Conservation (phyloP, 2,888 invertebrate species). For the Pammene fasciana region DNA sequence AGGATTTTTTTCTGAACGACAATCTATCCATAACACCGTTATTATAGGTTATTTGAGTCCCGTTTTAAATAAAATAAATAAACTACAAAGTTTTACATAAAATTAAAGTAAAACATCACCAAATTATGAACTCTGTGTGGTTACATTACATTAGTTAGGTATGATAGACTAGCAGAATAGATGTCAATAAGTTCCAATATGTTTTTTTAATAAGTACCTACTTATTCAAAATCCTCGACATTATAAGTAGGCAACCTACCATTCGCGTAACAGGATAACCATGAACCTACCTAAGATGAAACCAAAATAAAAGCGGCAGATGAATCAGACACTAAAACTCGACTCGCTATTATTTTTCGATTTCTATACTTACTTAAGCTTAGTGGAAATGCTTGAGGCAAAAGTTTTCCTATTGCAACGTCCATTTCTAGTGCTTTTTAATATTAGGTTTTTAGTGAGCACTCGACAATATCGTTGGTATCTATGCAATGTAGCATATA, state of each 20-base stretch:
- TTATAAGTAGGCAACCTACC: too few species aligned
- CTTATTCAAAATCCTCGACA: too few species aligned
- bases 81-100: too few species aligned
- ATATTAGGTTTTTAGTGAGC: slow-evolving; percentile 14
- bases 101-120: too few species aligned
- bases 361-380: slow-evolving; percentile 16
- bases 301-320: slow-evolving; percentile 15
- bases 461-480: slow-evolving; percentile 24
- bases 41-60: too few species aligned
- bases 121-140: too few species aligned
- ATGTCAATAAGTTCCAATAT: too few species aligned
- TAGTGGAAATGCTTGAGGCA: slow-evolving; percentile 14
- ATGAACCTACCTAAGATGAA: slow-evolving; percentile 9
- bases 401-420: slow-evolving; percentile 29
- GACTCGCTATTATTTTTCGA: slow-evolving; percentile 31
- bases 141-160: too few species aligned
- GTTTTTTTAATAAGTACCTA: too few species aligned
- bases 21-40: too few species aligned
- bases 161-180: too few species aligned
- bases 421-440: slow-evolving; percentile 31
- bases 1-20: slow-evolving; percentile 28
- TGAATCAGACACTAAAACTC: slow-evolving; percentile 23
- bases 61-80: too few species aligned
- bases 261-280: background rate
- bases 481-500: slow-evolving; percentile 33